Evolutionary conservation across 2,888 invertebrate genomes (phyloP).

Genomic region (Amiota communis): DNA sequence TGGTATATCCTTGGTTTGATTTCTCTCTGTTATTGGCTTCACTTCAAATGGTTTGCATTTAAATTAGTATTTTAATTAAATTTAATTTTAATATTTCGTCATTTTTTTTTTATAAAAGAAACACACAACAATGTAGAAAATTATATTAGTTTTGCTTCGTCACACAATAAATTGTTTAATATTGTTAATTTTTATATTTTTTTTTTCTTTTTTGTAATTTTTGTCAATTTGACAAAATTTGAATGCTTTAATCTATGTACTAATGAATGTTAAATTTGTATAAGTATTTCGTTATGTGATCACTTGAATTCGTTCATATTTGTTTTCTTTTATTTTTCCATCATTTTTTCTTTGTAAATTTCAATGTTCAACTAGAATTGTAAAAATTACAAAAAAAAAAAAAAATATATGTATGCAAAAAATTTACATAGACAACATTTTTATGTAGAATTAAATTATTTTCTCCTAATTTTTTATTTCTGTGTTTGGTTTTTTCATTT

Average conservation of each 20-base stretch:
- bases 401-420: neutral
- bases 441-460: neutral
- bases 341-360: neutral
- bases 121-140: constrained; percentile 2
- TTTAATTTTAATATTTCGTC: constrained; percentile 1
- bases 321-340: neutral
- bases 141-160: neutral
- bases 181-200: neutral
- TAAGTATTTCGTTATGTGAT: neutral
- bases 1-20: too few relatives aligned
- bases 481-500: neutral
- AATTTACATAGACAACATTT: neutral
- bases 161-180: neutral
- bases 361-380: too few relatives aligned
- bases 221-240: neutral
- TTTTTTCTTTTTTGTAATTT: constrained; percentile 2
- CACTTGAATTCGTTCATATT: neutral
- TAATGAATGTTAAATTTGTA: neutral
- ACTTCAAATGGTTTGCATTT: too few relatives aligned
- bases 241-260: neutral
- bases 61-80: neutral
- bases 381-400: neutral
- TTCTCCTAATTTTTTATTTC: neutral
- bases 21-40: too few relatives aligned
- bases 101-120: neutral